Conservation (phyloP, 2,888 invertebrate genomes). For the Entomobrya proxima region DNA sequence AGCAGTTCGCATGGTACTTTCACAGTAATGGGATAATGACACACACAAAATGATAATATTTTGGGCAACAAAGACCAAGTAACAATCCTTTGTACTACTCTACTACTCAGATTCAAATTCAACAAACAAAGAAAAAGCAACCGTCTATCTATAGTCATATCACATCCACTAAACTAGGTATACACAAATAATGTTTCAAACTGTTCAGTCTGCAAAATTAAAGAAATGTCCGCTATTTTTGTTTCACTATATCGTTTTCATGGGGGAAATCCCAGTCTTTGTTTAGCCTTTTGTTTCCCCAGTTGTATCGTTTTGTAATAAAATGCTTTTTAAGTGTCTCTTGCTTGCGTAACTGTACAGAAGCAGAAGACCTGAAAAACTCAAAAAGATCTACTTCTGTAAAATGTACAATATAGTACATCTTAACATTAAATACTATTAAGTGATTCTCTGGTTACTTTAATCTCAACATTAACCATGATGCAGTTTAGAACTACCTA, state of each 20-base stretch:
- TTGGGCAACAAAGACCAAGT: not conserved
- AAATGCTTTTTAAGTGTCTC: constrained; percentile 16
- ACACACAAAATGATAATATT: not conserved
- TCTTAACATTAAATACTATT: no score
- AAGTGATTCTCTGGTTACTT: not conserved
- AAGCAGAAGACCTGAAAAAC: no score
- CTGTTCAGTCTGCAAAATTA: not conserved
- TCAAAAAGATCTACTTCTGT: not conserved
- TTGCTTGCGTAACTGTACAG: constrained; percentile 45
- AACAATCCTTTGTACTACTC: not conserved
- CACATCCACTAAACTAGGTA: no score
- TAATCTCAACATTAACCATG: not conserved
- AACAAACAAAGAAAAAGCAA: no score
- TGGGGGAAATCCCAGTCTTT: not conserved
- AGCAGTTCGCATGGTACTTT: not conserved
- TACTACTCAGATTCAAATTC: no score
- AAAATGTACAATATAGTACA: not conserved
- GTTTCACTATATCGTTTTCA: not conserved
- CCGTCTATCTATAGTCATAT: no score
- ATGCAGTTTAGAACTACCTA: not conserved
- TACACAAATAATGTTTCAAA: not conserved
- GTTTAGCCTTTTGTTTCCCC: constrained; percentile 10
- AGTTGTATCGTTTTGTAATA: not conserved
- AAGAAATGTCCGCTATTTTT: constrained; percentile 22
- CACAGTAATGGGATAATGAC: not conserved